Conservation (phyloP, 2,888 invertebrate species). For the Sphaeridia pumilis region DNA sequence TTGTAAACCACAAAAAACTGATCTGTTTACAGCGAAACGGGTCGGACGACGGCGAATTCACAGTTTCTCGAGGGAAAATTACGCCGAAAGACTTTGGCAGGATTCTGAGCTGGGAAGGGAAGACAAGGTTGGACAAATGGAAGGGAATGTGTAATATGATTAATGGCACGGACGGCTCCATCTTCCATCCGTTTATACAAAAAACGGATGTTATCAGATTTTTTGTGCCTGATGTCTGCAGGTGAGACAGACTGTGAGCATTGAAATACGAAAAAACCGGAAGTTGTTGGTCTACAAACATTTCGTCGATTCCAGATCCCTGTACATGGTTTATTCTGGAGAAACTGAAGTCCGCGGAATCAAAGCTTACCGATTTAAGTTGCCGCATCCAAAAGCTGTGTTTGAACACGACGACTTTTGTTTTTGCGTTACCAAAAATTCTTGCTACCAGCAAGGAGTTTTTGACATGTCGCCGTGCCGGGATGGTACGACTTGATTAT, state of each 20-base stretch:
- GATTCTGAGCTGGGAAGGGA: conserved; percentile 35
- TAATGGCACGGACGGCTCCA: conserved; percentile 33
- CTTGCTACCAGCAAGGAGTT: conserved; percentile 32
- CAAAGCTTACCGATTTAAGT: conserved; percentile 27
- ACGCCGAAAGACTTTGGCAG: conserved; percentile 33
- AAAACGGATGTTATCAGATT: conserved; percentile 31
- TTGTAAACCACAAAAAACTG: background rate
- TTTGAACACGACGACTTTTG: conserved; percentile 33
- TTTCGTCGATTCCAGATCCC: conserved; percentile 19
- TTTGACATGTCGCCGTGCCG: conserved; percentile 33
- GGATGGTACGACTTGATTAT: conserved; percentile 23
- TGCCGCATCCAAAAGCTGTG: conserved; percentile 33
- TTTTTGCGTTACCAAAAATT: conserved; percentile 32
- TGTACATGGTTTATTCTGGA: conserved; percentile 23
- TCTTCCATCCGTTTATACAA: conserved; percentile 31
- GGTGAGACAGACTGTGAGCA: conserved; percentile 14
- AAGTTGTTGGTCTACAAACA: background rate
- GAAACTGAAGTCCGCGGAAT: conserved; percentile 27
- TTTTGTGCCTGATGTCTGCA: conserved; percentile 33
- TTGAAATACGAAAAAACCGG: background rate
- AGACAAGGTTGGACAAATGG: conserved; percentile 32
- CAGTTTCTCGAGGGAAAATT: conserved; percentile 28
- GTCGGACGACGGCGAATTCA: conserved; percentile 35
- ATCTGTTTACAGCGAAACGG: conserved; percentile 28
- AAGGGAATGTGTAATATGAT: conserved; percentile 31